A percentile compares a stretch with the other conserved stretches of the same genome.
Conservation (phyloP, 64 coral and sea anemone genomes). For the Montipora foliosa region DNA sequence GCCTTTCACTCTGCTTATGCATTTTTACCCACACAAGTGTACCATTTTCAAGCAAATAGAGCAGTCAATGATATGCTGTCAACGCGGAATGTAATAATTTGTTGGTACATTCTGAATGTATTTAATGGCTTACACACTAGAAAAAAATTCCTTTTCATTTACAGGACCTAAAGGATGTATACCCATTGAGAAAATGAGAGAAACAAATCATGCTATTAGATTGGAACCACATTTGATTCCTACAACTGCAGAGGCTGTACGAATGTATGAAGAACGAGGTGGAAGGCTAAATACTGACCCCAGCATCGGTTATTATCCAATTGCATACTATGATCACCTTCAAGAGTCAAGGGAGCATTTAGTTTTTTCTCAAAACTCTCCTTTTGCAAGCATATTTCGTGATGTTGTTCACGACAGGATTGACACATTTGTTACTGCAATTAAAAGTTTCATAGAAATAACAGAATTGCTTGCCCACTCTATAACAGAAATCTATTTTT, state of each 20-base stretch:
- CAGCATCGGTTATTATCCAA: constrained; percentile 51
- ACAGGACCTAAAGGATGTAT: constrained; percentile 47
- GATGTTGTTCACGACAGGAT: not conserved
- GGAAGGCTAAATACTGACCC: constrained; percentile 41
- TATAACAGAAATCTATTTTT: not conserved
- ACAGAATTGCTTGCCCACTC: not conserved
- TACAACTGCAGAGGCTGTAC: constrained; percentile 34
- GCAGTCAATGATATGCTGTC: too few species aligned
- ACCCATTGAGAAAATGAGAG: constrained; percentile 25
- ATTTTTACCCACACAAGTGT: too few species aligned
- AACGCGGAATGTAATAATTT: too few species aligned
- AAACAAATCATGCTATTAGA: constrained; percentile 15
- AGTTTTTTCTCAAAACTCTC: not conserved
- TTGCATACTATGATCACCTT: constrained; percentile 21
- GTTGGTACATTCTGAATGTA: not conserved
- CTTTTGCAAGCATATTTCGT: constrained; percentile 25
- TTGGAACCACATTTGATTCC: constrained; percentile 38
- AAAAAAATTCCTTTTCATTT: not conserved
- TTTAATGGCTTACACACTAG: not conserved
- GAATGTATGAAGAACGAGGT: constrained; percentile 61
- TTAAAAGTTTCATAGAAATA: not conserved
- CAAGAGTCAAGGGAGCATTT: constrained; percentile 35
- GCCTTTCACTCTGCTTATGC: too few species aligned
- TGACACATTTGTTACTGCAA: not conserved
- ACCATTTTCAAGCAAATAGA: too few species aligned